phyloP scores from a whole-genome alignment of 2,888 invertebrate genomes.

The Trissoscelio sp. region DNA sequence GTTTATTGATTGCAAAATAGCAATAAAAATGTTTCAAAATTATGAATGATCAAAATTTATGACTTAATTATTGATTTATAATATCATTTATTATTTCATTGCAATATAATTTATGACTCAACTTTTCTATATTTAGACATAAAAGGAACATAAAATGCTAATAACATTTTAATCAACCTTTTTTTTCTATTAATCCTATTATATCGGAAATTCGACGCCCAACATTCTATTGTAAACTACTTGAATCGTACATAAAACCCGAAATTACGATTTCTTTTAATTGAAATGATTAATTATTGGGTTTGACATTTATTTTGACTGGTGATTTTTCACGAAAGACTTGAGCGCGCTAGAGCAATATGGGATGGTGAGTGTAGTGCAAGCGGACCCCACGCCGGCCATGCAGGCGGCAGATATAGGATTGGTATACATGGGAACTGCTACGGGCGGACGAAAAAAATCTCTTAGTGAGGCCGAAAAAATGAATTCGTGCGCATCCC shows the following conservation, averaged over 20 bases:
- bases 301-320: constrained; percentile 47
- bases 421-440: constrained; percentile 81
- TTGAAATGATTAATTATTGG: constrained; percentile 7
- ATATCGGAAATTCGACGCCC: too few relatives aligned
- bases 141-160: too few relatives aligned
- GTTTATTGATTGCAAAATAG: too few relatives aligned
- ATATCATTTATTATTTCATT: too few relatives aligned
- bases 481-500: constrained; percentile 84
- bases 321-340: constrained; percentile 37
- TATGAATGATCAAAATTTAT: too few relatives aligned
- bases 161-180: not conserved
- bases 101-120: too few relatives aligned
- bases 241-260: not conserved
- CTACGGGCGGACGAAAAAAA: constrained; percentile 71
- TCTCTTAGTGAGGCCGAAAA: constrained; percentile 80
- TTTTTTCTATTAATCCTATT: too few relatives aligned
- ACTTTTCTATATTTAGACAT: too few relatives aligned
- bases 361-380: constrained; percentile 55
- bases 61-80: too few relatives aligned
- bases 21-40: too few relatives aligned
- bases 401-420: constrained; percentile 78
- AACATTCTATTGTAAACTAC: not conserved
- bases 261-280: not conserved
- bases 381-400: constrained; percentile 76
- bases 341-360: constrained; percentile 29